Conservation (phyloP, 2,113 vertebrate species). For the Pipra filicauda region DNA sequence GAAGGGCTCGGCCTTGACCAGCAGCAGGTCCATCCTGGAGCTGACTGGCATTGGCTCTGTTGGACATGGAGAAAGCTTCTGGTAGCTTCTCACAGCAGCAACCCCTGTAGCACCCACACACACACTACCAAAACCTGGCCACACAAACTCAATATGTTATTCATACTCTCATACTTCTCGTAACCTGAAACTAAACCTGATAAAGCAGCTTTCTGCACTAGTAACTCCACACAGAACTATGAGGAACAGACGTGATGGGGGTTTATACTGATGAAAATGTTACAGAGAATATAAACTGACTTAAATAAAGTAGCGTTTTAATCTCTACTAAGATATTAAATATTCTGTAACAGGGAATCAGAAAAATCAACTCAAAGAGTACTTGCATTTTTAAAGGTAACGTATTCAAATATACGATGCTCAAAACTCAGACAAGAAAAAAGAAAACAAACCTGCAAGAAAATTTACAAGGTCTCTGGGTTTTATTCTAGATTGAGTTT, state of each 20-base stretch:
- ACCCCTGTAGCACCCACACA: neutral
- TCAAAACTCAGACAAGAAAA: neutral
- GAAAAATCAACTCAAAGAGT: neutral
- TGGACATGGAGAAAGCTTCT: neutral
- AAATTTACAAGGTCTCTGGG: neutral
- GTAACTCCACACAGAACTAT: neutral
- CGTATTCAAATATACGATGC: neutral
- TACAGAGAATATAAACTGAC: neutral
- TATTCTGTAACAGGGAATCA: neutral
- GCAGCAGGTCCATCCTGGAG: fast-evolving
- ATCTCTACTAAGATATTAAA: neutral
- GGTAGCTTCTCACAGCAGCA: neutral
- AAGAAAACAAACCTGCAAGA: neutral
- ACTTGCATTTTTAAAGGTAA: neutral
- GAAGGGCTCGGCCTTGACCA: neutral
- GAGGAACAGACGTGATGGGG: neutral
- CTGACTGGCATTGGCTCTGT: neutral
- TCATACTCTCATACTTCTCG: neutral
- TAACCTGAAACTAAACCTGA: neutral
- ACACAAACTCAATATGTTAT: neutral
- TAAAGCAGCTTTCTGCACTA: neutral
- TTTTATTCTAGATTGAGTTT: neutral
- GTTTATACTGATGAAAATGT: neutral
- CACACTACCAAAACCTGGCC: neutral
- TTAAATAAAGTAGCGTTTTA: neutral